These are phyloP conservation scores for Lindbergichthys nudifrons DNA, from an alignment of 2,797 vertebrate genomes.

Conservation along the genomic window DNA sequence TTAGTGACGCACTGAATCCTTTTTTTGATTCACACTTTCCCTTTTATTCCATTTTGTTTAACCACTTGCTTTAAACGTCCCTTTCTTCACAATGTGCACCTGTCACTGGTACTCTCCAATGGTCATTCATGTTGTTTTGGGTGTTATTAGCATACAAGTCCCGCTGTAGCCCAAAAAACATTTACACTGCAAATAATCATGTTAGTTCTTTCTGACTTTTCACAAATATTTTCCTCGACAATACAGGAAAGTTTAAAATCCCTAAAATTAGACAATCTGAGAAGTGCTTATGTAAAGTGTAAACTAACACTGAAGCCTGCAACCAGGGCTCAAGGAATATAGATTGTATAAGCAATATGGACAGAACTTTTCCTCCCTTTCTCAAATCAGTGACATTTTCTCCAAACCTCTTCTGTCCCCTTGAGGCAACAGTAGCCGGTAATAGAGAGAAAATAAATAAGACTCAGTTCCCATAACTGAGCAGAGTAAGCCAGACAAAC, in stretches of 20 bases:
- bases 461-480: neutral
- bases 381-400: conserved; percentile 8
- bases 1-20: too few relatives aligned
- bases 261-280: neutral
- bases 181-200: neutral
- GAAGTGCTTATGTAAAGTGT: neutral
- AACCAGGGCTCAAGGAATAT: neutral
- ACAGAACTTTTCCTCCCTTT: conserved; percentile 16
- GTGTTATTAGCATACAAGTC: too few relatives aligned
- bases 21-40: too few relatives aligned
- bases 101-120: too few relatives aligned
- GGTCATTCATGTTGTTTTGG: too few relatives aligned
- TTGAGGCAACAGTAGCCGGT: conserved; percentile 1
- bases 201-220: conserved; percentile 1
- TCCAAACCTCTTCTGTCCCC: conserved; percentile 18
- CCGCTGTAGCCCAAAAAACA: neutral
- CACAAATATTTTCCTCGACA: neutral
- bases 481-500: neutral
- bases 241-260: neutral
- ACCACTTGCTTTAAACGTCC: too few relatives aligned
- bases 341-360: neutral
- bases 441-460: conserved; percentile 7
- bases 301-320: neutral
- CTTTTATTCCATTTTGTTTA: too few relatives aligned
- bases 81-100: too few relatives aligned